A percentile compares a stretch with the other conserved stretches of the same genome.
Conservation (phyloP, 2,113 vertebrate genomes). For the Tringa solitaria region DNA sequence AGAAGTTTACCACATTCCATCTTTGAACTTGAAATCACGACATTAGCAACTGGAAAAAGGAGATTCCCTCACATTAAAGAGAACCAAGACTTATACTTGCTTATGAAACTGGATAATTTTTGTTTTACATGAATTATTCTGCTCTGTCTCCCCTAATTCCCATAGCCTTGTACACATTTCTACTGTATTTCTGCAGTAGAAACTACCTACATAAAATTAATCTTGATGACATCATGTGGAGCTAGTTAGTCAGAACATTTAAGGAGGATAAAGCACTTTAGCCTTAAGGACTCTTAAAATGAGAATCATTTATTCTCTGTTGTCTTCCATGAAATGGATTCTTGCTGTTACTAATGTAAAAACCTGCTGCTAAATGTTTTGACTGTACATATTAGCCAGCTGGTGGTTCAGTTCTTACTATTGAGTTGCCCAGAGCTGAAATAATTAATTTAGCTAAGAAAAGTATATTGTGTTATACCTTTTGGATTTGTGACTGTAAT, state of each 20-base stretch:
- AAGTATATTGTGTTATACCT: slow-evolving; percentile 66
- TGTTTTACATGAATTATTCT: not conserved
- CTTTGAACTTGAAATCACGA: not conserved
- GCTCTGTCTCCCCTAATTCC: not conserved
- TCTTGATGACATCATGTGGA: slow-evolving; percentile 73
- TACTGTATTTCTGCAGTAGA: not conserved
- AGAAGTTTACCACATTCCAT: not conserved
- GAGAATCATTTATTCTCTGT: slow-evolving; percentile 74
- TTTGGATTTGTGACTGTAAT: slow-evolving; percentile 74
- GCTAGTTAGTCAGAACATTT: slow-evolving; percentile 74
- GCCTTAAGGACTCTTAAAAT: slow-evolving; percentile 75
- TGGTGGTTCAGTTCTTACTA: slow-evolving; percentile 77
- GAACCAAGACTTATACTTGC: not conserved
- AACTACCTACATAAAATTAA: slow-evolving; percentile 66
- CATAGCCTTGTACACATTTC: not conserved
- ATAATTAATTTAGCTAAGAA: slow-evolving; percentile 77
- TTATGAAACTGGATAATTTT: not conserved
- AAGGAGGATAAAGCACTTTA: slow-evolving; percentile 74
- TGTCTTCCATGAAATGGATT: slow-evolving; percentile 75
- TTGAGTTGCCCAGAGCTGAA: slow-evolving; percentile 74
- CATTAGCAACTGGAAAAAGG: not conserved
- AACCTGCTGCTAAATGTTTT: slow-evolving; percentile 81
- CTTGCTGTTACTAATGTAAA: slow-evolving; percentile 81
- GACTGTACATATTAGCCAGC: slow-evolving; percentile 77
- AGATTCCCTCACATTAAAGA: not conserved